Base-by-base conservation (phyloP, 2,888 invertebrate species). In the Eupithecia pulchellata region DNA sequence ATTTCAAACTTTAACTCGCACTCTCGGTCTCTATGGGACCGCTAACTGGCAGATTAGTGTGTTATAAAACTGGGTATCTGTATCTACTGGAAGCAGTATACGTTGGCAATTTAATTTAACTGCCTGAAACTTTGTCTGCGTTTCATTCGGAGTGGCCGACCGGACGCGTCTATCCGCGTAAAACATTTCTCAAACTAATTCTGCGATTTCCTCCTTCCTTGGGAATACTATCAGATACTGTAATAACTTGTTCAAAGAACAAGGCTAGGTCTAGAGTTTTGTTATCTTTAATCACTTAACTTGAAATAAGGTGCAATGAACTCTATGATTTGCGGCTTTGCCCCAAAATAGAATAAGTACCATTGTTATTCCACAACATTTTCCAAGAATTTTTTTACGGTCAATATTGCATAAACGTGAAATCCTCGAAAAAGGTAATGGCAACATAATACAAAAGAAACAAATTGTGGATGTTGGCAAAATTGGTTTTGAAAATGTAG, bases 71-170 rank as follows among this genome's bases (percentile, higher is more conserved):
- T 66, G 71, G 72, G 68, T 72, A 69, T 61, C 20, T 60, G 68
- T 72, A 69, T 61, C 20, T 60, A 60, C 61, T 61, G 11, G 61
- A 61, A 61, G 60, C 72, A 66, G 55, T 64, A 64, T 73, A 62
- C 58, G 75, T 39, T 67, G 60, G 71, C 73, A 77, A 77, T 78
- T 78, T 77, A 77, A 77, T 78, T 77, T 78, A 77, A 75, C 77
- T 77, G 77, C 72, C 75, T 65, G 65, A 78, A 78, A 74, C 73
- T 78, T 78, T 73, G 73, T 65, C 77, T 66, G 69, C 71, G 68
- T 66, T 66, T 64, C 69, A 52, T 69, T 72, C 72, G 68, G 57
- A 72, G 63, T 73, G 75, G 75, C 71, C 69, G 72, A 55, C n/a
- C 74, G 72, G 73, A 55, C 61, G 66, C 71, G 71, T 65, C 42